phyloP scores from a whole-genome alignment of 2,113 vertebrate genomes.

The Hippoglossus stenolepis region DNA sequence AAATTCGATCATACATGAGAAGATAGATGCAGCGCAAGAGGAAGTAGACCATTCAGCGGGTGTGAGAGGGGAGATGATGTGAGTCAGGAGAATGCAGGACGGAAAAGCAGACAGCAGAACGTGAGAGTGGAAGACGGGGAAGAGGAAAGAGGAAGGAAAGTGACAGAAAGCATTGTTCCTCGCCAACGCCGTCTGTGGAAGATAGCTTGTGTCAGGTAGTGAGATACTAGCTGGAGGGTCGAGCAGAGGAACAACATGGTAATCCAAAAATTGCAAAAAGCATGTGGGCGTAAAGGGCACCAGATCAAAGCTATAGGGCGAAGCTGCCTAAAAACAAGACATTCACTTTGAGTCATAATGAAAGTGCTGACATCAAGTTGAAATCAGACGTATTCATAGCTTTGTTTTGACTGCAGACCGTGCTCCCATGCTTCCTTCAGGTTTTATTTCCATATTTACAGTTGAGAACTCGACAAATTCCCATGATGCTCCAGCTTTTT shows the following conservation, averaged over 20 bases:
- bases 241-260: conserved; percentile 8
- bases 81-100: conserved; percentile 39
- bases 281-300: conserved; percentile 30
- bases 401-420: conserved; percentile 23
- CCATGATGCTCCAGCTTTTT: conserved; percentile 18
- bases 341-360: conserved; percentile 9
- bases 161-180: conserved; percentile 22
- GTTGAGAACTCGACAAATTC: conserved; percentile 36
- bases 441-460: conserved; percentile 39
- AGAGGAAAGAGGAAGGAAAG: conserved; percentile 16
- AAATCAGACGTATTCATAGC: conserved; percentile 17
- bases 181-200: neutral
- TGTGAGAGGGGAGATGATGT: conserved; percentile 45
- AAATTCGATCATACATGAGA: conserved; percentile 39
- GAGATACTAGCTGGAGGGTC: conserved; percentile 16
- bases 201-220: conserved; percentile 20
- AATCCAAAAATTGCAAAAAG: conserved; percentile 19
- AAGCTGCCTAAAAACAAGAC: conserved; percentile 16
- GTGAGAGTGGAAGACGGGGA: conserved; percentile 25
- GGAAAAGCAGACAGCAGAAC: conserved; percentile 49
- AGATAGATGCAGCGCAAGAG: conserved; percentile 40
- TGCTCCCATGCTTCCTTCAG: conserved; percentile 13
- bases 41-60: conserved; percentile 44
- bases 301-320: conserved; percentile 5
- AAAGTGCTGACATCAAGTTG: conserved; percentile 20